phyloP scores from a whole-genome alignment of 2,888 invertebrate genomes.

The Caenorhabditis afra region DNA sequence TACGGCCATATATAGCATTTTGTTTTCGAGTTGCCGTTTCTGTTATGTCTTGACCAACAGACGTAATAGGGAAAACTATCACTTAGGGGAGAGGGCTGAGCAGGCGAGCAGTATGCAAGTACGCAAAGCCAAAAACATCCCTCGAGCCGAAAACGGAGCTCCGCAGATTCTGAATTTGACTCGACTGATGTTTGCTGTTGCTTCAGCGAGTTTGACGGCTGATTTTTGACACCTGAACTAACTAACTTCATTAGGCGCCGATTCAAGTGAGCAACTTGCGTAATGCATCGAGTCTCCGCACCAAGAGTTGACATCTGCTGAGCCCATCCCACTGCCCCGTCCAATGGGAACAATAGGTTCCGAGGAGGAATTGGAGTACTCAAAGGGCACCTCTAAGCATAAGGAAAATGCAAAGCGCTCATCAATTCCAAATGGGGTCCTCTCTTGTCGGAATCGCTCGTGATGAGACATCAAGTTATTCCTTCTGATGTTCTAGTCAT shows the following conservation, averaged over 20 bases:
- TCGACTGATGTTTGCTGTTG: constrained; percentile 33
- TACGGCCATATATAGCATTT: constrained; percentile 15
- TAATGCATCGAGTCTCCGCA: no score
- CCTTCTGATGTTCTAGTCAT: constrained; percentile 27
- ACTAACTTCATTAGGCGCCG: background rate
- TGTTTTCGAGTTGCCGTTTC: constrained; percentile 34
- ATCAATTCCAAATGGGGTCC: constrained; percentile 48
- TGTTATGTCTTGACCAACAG: constrained; percentile 16
- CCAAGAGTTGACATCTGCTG: no score
- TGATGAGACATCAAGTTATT: constrained; percentile 21
- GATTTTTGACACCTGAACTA: background rate
- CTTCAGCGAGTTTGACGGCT: constrained; percentile 4
- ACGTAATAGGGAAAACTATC: constrained; percentile 27
- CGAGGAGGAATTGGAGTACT: background rate
- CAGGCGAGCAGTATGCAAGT: background rate
- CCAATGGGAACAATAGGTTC: no score
- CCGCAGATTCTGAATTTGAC: constrained; percentile 8
- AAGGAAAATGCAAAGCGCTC: constrained; percentile 7
- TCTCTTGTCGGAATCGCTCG: constrained; percentile 9
- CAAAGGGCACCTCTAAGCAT: background rate
- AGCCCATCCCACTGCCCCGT: no score
- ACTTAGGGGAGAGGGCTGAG: constrained; percentile 10
- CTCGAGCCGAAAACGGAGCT: background rate
- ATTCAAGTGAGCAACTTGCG: background rate
- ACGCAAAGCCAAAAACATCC: constrained; percentile 15